phyloP scores from a whole-genome alignment of 2,888 invertebrate species.

The Habrosyne pyritoides region DNA sequence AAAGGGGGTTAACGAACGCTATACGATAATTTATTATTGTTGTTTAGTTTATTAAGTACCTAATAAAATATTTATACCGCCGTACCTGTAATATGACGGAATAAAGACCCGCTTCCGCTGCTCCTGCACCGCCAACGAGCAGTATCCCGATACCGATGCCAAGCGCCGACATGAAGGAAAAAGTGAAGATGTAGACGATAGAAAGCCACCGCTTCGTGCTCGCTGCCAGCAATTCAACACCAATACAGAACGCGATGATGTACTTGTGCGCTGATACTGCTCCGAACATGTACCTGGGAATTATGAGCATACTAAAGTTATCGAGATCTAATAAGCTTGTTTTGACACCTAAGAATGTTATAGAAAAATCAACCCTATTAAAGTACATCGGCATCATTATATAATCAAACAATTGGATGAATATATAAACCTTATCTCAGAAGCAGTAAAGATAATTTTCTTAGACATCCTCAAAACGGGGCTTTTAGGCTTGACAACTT shows the following conservation, averaged over 20 bases:
- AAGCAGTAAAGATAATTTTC: too few species aligned
- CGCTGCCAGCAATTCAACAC: constrained; percentile 90
- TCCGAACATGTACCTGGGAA: constrained; percentile 89
- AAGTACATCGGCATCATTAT: too few species aligned
- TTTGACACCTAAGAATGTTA: too few species aligned
- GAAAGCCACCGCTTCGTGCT: constrained; percentile 85
- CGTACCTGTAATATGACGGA: constrained; percentile 89
- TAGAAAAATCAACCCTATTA: too few species aligned
- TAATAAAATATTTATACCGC: too few species aligned
- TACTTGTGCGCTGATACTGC: constrained; percentile 94
- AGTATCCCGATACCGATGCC: constrained; percentile 90
- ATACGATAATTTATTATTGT: too few species aligned
- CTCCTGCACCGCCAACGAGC: constrained; percentile 84
- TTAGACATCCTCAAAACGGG: too few species aligned
- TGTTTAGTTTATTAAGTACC: too few species aligned
- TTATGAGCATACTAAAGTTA: constrained; percentile 82
- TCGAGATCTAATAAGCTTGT: too few species aligned
- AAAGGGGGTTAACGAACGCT: too few species aligned
- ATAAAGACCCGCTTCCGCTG: constrained; percentile 84
- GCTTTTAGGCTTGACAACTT: too few species aligned
- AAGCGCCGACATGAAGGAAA: constrained; percentile 91
- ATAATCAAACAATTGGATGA: constrained; percentile 57
- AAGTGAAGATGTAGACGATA: constrained; percentile 88
- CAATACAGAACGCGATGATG: constrained; percentile 94
- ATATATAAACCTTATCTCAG: too few species aligned